Percentiles rank a stretch among this genome's conserved stretches.
Evolutionary conservation across 53 echinoderm and acorn worm genomes (phyloP).

Genomic region (Stichopus horrens): DNA sequence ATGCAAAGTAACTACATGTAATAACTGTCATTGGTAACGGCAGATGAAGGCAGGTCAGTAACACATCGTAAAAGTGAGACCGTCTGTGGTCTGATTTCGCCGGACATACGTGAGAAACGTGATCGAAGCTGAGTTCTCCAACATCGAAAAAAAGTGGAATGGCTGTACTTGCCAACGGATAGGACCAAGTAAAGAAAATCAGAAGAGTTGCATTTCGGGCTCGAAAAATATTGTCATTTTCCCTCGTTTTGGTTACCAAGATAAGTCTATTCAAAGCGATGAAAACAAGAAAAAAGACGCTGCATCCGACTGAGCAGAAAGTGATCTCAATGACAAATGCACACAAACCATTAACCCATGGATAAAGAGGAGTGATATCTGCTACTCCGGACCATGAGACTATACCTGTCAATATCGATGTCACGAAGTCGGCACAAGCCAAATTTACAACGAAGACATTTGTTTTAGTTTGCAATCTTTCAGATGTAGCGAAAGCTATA

Average conservation of each 20-base stretch:
- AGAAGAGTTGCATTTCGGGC: constrained; percentile 18
- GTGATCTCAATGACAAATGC: constrained; percentile 4
- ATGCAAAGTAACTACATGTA: constrained; percentile 16
- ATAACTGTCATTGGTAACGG: constrained; percentile 27
- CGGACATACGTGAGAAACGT: background rate
- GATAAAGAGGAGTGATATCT: background rate
- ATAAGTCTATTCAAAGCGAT: constrained; percentile 34
- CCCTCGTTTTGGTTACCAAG: background rate
- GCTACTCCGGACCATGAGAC: constrained; percentile 16
- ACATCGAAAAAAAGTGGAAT: constrained; percentile 48
- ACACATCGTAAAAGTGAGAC: constrained; percentile 21
- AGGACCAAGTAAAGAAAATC: constrained; percentile 38
- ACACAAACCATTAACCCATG: constrained; percentile 18
- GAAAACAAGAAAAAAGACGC: background rate
- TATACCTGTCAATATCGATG: background rate
- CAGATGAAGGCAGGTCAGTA: background rate
- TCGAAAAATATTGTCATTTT: constrained; percentile 1
- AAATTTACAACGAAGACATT: constrained; percentile 29
- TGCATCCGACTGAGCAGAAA: constrained; percentile 11
- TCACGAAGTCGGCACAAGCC: constrained; percentile 23
- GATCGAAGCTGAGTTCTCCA: constrained; percentile 47
- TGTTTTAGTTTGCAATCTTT: constrained; percentile 8
- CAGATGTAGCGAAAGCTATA: constrained; percentile 21
- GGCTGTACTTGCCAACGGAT: constrained; percentile 17
- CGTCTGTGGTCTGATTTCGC: background rate